Evolutionary conservation across 2,113 vertebrate genomes (phyloP).

Genomic region (Rissa tridactyla): DNA sequence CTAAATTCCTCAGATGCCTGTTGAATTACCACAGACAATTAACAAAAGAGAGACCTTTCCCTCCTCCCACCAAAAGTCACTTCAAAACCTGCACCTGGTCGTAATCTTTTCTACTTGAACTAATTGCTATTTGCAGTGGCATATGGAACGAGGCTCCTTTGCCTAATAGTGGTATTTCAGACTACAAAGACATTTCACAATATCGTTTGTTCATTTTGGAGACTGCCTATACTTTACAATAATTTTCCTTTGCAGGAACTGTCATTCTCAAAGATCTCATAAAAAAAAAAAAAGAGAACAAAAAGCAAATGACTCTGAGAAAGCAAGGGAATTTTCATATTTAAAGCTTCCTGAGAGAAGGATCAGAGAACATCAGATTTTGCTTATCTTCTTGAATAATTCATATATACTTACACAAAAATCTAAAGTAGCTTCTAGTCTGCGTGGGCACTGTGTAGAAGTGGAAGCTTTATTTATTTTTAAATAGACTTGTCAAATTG

Average conservation of each 20-base stretch:
- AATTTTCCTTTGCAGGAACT: conserved; percentile 46
- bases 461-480: conserved; percentile 14
- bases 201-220: conserved; percentile 12
- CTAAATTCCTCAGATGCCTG: conserved; percentile 69
- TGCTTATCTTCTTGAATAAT: conserved; percentile 44
- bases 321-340: conserved; percentile 40
- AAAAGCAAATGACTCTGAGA: not conserved
- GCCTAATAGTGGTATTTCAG: conserved; percentile 44
- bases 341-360: conserved; percentile 38
- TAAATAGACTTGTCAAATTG: not conserved
- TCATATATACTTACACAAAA: not conserved
- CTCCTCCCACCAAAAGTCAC: not conserved
- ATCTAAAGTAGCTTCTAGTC: conserved; percentile 7
- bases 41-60: conserved; percentile 45
- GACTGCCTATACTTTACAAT: conserved; percentile 21
- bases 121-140: conserved; percentile 65
- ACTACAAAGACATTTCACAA: conserved; percentile 54
- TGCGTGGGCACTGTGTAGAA: not conserved
- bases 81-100: conserved; percentile 72
- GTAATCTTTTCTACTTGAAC: conserved; percentile 67
- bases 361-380: not conserved
- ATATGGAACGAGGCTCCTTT: not conserved
- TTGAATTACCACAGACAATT: conserved; percentile 63
- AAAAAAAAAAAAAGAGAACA: not conserved
- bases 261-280: not conserved